Base-by-base conservation (phyloP, 2,888 invertebrate genomes). In the Mythimna pallens region DNA sequence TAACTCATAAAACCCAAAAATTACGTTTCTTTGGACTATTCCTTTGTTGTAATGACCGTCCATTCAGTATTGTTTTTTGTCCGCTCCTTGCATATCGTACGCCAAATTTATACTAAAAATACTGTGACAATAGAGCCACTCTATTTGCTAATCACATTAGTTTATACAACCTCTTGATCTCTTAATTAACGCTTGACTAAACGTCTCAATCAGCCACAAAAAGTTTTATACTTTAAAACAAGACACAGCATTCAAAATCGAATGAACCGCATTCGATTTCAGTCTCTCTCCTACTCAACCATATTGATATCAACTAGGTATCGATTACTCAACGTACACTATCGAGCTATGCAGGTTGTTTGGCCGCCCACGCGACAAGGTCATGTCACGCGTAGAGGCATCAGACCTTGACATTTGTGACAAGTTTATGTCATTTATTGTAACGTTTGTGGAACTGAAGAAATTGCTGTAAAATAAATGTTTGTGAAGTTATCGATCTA, bases 331-430 rank as follows among this genome's bases (percentile, higher is more conserved):
- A 62, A 30, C 65, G 71, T 65, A 73, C 77, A 75, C 64, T 78
- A 50, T 67, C 73, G 63, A 65, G 65, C 68, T 61, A 78, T 79
- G 70, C 76, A 78, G 81, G 66, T 76, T 76, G 78, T 73, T 68
- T 70, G 40, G 54, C n/a, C 57, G 66, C 63, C n/a, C 20, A 34
- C 63, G 61, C 66, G 50, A 34, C 80, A 82, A 82, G 85, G 85
- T 70, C 82, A 71, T 22, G 59, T 57, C 81, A 78, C 30, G 71
- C 71, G 73, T 65, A 71, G 50, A 76, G 63, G 72, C 70, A 66
- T 65, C 8, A 17, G 68, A 70, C 84, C 80, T 82, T 85, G 80
- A 82, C 82, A 80, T 82, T 77, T 47, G 75, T 67, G 57, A 70
- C 57, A 67, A 43, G 22, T 36, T 65, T 30, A 50, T 47, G 50